phyloP scores from a whole-genome alignment of 2,113 vertebrate species.

The Motacilla tschutschensis region DNA sequence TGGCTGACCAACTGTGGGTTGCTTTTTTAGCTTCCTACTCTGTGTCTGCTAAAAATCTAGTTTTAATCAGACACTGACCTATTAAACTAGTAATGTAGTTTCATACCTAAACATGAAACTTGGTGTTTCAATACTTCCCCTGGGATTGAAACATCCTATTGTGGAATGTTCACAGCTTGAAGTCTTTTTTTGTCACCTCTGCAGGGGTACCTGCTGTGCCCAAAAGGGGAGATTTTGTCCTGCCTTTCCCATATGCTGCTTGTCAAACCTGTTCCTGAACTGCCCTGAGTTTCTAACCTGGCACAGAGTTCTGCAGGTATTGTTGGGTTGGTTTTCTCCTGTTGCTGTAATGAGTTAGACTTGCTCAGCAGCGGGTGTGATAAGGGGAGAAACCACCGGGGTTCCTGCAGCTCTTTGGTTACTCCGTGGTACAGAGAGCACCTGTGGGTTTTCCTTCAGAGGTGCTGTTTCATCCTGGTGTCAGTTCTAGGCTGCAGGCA shows the following conservation, averaged over 20 bases:
- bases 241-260: neutral
- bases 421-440: accelerated
- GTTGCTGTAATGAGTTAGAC: neutral
- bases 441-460: neutral
- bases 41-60: neutral
- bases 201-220: neutral
- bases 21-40: neutral
- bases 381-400: neutral
- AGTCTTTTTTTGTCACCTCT: neutral
- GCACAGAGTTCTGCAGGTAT: neutral
- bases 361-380: neutral
- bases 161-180: neutral
- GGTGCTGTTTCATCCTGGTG: neutral
- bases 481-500: neutral
- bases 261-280: constrained; percentile 16
- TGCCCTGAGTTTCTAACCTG: neutral
- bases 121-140: neutral
- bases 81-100: neutral
- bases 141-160: neutral
- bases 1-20: neutral
- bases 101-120: neutral
- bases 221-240: neutral
- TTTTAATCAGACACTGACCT: neutral
- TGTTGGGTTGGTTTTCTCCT: neutral
- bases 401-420: neutral